Percentiles rank a stretch among this genome's conserved stretches.
These are phyloP conservation scores for Thripadectes ignobilis DNA, from an alignment of 2,797 vertebrate genomes.

Conservation along the genomic window DNA sequence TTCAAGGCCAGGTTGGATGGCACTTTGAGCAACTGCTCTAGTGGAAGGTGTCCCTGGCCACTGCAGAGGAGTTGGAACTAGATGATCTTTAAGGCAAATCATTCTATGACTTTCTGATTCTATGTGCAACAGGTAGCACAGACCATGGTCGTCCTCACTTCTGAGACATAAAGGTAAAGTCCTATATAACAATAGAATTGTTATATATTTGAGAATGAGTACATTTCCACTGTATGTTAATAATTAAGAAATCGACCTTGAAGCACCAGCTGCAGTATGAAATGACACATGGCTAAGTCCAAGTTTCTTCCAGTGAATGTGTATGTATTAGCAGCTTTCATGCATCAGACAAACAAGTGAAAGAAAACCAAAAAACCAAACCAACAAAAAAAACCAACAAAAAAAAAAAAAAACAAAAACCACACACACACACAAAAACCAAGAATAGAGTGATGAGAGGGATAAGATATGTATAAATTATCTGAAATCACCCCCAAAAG, in stretches of 20 bases:
- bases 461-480: not conserved
- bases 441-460: not conserved
- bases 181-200: not conserved
- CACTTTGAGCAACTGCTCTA: not conserved
- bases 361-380: no score
- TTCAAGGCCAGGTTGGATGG: not conserved
- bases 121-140: not conserved
- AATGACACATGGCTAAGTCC: not conserved
- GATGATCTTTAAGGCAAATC: not conserved
- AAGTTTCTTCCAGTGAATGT: not conserved
- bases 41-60: not conserved
- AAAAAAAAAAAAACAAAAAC: no score
- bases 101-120: not conserved
- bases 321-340: not conserved
- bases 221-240: not conserved
- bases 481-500: not conserved
- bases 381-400: no score
- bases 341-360: not conserved
- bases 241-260: not conserved
- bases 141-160: accelerated
- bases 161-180: not conserved
- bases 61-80: not conserved
- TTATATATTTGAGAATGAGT: not conserved
- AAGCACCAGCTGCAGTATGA: not conserved
- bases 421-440: no score